Percentiles rank a stretch among this genome's conserved stretches.
Evolutionary conservation across 2,888 invertebrate genomes (phyloP).

Genomic region (Ctenicera cuprea): DNA sequence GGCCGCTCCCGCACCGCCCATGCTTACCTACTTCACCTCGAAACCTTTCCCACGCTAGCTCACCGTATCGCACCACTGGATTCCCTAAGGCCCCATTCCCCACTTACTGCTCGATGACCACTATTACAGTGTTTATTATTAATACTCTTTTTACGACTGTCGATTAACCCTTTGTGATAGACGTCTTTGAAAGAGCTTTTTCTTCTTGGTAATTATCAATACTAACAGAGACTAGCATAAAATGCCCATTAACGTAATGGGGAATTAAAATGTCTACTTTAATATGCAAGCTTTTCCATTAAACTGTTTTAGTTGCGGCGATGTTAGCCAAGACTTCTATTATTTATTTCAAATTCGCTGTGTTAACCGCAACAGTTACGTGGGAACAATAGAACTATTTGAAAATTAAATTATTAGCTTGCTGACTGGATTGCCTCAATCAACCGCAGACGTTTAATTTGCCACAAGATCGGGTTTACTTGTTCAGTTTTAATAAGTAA

Average conservation of each 20-base stretch:
- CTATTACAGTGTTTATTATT: slow-evolving; percentile 33
- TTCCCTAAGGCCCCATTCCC: slow-evolving; percentile 53
- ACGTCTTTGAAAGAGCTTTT: slow-evolving; percentile 5
- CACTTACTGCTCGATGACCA: slow-evolving; percentile 53
- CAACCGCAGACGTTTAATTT: slow-evolving; percentile 13
- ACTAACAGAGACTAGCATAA: neutral
- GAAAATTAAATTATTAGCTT: slow-evolving; percentile 23
- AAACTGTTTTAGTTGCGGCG: neutral
- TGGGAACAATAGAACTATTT: slow-evolving; percentile 31
- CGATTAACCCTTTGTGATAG: slow-evolving; percentile 22
- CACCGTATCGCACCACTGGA: slow-evolving; percentile 60
- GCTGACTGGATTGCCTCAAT: neutral
- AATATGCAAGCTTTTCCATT: slow-evolving; percentile 2
- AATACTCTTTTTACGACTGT: slow-evolving; percentile 16
- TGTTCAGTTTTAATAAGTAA: slow-evolving; percentile 4
- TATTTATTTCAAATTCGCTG: neutral
- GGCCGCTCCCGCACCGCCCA: slow-evolving; percentile 59
- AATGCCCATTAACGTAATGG: slow-evolving; percentile 9
- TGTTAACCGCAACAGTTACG: slow-evolving; percentile 6
- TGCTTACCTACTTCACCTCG: slow-evolving; percentile 60
- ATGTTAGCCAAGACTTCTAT: neutral
- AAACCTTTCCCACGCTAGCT: slow-evolving; percentile 63
- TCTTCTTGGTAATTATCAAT: neutral
- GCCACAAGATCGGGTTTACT: slow-evolving; percentile 6
- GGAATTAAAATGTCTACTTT: neutral